A percentile compares a stretch with the other conserved stretches of the same genome.
Evolutionary conservation across 2,113 vertebrate species (phyloP).

Genomic region (Seriola quinqueradiata): DNA sequence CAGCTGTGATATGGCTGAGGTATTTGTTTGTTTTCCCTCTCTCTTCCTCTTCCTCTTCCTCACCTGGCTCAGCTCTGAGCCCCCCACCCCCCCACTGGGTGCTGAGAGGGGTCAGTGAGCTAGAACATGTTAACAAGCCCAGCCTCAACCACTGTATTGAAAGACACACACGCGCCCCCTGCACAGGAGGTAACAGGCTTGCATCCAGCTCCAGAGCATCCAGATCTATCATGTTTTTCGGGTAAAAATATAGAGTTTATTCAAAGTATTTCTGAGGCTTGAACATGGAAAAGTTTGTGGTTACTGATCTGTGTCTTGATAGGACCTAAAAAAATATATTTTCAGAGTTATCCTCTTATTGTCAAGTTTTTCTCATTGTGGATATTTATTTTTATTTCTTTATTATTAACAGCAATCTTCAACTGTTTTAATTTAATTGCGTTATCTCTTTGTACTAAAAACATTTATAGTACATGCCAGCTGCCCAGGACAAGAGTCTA

Average conservation of each 20-base stretch:
- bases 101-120: conserved; percentile 83
- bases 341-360: neutral
- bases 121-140: conserved; percentile 86
- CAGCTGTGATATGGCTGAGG: conserved; percentile 71
- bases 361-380: neutral
- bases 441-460: neutral
- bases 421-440: neutral
- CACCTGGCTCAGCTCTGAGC: conserved; percentile 64
- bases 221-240: neutral
- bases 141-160: conserved; percentile 73
- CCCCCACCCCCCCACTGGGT: conserved; percentile 56
- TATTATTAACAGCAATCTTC: too few relatives aligned
- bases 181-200: conserved; percentile 20
- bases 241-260: neutral
- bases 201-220: too few relatives aligned
- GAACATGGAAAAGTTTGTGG: too few relatives aligned
- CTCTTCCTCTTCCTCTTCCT: conserved; percentile 74
- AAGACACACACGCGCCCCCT: conserved; percentile 71
- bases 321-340: conserved; percentile 5
- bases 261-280: neutral
- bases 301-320: neutral
- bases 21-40: conserved; percentile 83
- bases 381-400: neutral
- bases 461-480: neutral
- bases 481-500: conserved; percentile 1